These are phyloP conservation scores for Campoletis sonorensis DNA, from an alignment of 1,140 invertebrate species.

Conservation along the genomic window DNA sequence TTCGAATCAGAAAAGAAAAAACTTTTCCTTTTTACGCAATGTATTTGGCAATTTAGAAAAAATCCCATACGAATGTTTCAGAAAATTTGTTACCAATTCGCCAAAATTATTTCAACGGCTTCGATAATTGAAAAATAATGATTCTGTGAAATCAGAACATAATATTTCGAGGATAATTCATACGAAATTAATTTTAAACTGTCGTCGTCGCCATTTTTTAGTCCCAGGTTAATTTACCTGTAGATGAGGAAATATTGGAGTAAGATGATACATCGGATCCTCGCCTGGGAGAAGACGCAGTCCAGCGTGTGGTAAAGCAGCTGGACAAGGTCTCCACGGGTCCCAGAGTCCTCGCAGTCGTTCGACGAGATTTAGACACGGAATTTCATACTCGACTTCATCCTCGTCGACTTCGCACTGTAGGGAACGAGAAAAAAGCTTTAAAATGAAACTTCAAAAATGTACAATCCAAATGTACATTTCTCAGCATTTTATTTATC, in stretches of 20 bases:
- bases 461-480: too few species aligned
- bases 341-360: constrained; percentile 86
- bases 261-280: constrained; percentile 80
- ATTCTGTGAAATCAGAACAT: neutral
- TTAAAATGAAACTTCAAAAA: too few species aligned
- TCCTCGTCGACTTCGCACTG: constrained; percentile 85
- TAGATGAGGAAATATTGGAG: constrained; percentile 83
- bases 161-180: neutral
- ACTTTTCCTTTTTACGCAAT: neutral
- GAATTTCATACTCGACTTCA: constrained; percentile 89
- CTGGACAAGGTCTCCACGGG: constrained; percentile 78
- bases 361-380: constrained; percentile 86
- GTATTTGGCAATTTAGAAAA: too few species aligned
- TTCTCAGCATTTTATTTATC: too few species aligned
- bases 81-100: too few species aligned
- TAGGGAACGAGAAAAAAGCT: constrained; percentile 23
- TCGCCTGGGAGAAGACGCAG: constrained; percentile 79
- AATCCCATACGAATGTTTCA: too few species aligned
- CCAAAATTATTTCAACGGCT: too few species aligned
- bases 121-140: neutral
- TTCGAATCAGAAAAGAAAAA: too few species aligned
- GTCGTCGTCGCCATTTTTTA: neutral
- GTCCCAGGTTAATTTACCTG: constrained; percentile 75
- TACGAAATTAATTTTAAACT: neutral
- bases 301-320: constrained; percentile 82